A percentile compares a stretch with the other conserved stretches of the same genome.
Evolutionary conservation across 2,888 invertebrate genomes (phyloP).

Genomic region (Tupiocoris notatus): DNA sequence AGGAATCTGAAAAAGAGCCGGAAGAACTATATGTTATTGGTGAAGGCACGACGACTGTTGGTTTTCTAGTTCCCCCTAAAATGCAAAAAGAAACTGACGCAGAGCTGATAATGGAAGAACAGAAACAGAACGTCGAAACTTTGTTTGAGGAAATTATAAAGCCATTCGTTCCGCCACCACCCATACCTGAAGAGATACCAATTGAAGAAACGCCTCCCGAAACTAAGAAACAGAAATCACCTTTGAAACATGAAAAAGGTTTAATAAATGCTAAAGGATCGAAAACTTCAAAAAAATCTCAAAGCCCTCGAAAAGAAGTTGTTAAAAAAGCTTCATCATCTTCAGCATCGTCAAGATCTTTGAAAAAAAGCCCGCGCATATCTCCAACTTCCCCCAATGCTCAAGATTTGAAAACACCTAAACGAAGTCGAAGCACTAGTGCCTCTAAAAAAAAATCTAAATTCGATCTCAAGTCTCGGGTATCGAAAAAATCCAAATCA

Average conservation of each 20-base stretch:
- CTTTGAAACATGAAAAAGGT: not conserved
- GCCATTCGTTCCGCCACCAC: not conserved
- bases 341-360: not conserved
- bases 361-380: not conserved
- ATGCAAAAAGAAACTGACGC: constrained; percentile 11
- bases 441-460: not conserved
- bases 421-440: not conserved
- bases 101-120: constrained; percentile 17
- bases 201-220: not conserved
- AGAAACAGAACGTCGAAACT: not conserved
- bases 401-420: not conserved
- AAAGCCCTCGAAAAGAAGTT: not conserved
- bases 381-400: not conserved
- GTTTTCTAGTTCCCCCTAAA: constrained; percentile 16
- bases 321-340: not conserved
- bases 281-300: not conserved
- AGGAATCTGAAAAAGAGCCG: not conserved
- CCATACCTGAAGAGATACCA: not conserved
- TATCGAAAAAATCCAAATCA: not conserved
- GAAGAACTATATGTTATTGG: constrained; percentile 15
- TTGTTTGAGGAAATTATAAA: not conserved
- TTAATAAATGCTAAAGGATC: no score
- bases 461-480: not conserved
- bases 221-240: not conserved
- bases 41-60: constrained; percentile 21